These are phyloP conservation scores for Clarias platycephalus DNA, from an alignment of 2,797 vertebrate species.

Conservation along the genomic window DNA sequence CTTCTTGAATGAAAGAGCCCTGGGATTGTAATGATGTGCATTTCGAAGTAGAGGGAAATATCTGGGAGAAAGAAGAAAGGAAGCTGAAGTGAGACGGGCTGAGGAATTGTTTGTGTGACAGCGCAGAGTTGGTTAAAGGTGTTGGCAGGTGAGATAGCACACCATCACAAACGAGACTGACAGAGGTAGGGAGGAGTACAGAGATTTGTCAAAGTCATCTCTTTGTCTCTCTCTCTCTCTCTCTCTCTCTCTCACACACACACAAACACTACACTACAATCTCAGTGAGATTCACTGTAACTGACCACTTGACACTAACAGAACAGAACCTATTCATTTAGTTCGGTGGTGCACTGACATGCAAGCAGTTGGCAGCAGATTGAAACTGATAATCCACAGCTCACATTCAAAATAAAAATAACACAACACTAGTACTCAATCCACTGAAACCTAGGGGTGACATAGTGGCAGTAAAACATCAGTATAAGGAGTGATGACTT, in stretches of 20 bases:
- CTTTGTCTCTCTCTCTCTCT: constrained; percentile 11
- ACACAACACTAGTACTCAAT: background rate
- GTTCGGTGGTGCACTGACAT: background rate
- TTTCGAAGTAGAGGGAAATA: constrained; percentile 21
- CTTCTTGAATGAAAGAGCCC: constrained; percentile 41
- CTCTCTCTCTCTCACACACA: background rate
- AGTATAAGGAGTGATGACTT: background rate
- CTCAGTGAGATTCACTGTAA: background rate
- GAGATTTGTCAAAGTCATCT: constrained; percentile 39
- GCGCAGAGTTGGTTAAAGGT: constrained; percentile 54
- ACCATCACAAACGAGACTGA: constrained; percentile 16
- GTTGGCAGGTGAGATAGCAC: constrained; percentile 58
- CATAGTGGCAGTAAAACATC: background rate
- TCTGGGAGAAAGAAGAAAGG: constrained; percentile 18
- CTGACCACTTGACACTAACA: background rate
- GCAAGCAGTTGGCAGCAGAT: background rate
- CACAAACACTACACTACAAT: background rate
- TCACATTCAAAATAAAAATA: constrained; percentile 4
- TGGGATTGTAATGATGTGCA: constrained; percentile 27
- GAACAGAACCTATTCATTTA: constrained; percentile 4
- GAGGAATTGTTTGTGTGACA: constrained; percentile 42
- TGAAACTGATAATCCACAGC: background rate
- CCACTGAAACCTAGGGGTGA: background rate
- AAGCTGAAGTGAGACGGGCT: constrained; percentile 15
- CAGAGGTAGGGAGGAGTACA: background rate